Evolutionary conservation across 1,140 invertebrate genomes (phyloP).

Genomic region (Sitophilus oryzae): DNA sequence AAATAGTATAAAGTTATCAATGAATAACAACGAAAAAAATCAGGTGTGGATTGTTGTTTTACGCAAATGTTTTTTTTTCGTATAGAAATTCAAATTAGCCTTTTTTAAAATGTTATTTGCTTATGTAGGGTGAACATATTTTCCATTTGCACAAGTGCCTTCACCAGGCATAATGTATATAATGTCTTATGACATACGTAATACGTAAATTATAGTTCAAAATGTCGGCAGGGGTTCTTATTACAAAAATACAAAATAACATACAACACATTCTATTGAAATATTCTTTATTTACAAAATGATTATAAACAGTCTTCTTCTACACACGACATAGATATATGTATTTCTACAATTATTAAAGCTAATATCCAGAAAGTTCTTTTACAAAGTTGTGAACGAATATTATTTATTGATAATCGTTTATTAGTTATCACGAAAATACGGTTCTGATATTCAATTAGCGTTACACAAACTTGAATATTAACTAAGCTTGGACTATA

Average conservation of each 20-base stretch:
- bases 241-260: not conserved
- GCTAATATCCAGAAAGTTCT: constrained; percentile 1
- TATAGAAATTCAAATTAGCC: too few relatives aligned
- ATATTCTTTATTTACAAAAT: constrained; percentile 6
- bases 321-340: too few relatives aligned
- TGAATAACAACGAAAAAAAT: too few relatives aligned
- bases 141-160: too few relatives aligned
- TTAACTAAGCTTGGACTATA: not conserved
- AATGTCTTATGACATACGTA: too few relatives aligned
- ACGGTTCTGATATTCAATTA: not conserved
- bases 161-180: too few relatives aligned
- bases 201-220: too few relatives aligned
- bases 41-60: too few relatives aligned
- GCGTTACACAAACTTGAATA: not conserved
- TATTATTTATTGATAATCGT: not conserved
- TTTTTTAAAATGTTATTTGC: too few relatives aligned
- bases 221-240: not conserved
- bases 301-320: constrained; percentile 3
- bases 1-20: too few relatives aligned
- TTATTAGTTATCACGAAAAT: not conserved
- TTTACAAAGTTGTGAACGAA: not conserved
- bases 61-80: too few relatives aligned
- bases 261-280: not conserved
- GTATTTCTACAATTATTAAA: not conserved
- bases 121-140: too few relatives aligned